These are phyloP conservation scores for Hippocampus zosterae DNA, from an alignment of 2,113 vertebrate species.

Conservation along the genomic window DNA sequence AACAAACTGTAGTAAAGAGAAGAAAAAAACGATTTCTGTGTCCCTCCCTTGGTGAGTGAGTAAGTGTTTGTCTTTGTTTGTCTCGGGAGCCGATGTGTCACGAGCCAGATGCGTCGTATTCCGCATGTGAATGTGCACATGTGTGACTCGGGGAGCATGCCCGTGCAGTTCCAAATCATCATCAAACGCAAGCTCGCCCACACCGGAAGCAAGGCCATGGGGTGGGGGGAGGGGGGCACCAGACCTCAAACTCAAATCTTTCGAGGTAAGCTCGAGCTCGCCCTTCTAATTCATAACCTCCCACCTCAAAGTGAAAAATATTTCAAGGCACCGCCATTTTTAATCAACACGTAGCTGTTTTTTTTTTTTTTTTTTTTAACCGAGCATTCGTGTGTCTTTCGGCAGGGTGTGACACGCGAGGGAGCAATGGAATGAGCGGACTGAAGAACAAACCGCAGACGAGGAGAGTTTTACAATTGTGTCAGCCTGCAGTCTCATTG, in stretches of 20 bases:
- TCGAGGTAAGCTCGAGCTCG: background rate
- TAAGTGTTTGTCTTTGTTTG: slow-evolving; percentile 6
- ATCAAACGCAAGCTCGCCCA: slow-evolving; percentile 16
- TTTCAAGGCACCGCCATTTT: slow-evolving; percentile 4
- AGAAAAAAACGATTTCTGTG: slow-evolving; percentile 15
- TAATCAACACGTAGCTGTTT: background rate
- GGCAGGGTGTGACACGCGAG: slow-evolving; percentile 50
- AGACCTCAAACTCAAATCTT: background rate
- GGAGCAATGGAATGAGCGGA: slow-evolving; percentile 28
- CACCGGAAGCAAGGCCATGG: background rate
- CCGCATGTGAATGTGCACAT: background rate
- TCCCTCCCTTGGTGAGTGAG: slow-evolving; percentile 19
- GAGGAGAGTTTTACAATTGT: slow-evolving; percentile 46
- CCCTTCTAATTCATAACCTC: background rate
- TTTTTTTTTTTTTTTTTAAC: slow-evolving; percentile 2
- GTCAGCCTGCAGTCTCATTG: slow-evolving; percentile 46
- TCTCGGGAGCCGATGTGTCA: slow-evolving; percentile 6
- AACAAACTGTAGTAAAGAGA: slow-evolving; percentile 1
- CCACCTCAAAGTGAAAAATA: slow-evolving; percentile 1
- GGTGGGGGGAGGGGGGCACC: no score
- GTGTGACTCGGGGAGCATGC: background rate
- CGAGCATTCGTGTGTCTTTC: slow-evolving; percentile 29
- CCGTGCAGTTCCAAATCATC: background rate
- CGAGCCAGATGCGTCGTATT: background rate
- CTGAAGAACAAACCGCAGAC: slow-evolving; percentile 46